A percentile compares a stretch with the other conserved stretches of the same genome.
These are phyloP conservation scores for Cisticola juncidis DNA, from an alignment of 2,113 vertebrate genomes.

Conservation along the genomic window DNA sequence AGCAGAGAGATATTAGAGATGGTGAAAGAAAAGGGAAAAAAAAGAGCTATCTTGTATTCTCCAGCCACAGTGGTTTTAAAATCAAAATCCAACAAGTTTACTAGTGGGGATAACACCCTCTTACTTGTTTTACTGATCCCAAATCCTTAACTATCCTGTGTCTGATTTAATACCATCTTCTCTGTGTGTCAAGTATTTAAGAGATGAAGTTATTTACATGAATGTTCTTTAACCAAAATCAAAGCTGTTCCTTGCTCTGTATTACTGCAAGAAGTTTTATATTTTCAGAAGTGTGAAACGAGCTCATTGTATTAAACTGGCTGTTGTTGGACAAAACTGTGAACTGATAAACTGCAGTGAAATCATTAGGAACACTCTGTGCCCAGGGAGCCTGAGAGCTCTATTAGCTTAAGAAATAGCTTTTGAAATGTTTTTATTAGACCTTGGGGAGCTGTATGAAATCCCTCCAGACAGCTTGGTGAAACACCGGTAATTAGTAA, in stretches of 20 bases:
- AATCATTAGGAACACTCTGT: background rate
- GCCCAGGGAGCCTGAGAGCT: background rate
- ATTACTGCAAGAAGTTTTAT: background rate
- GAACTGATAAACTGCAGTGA: background rate
- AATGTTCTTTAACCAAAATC: background rate
- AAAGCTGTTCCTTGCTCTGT: background rate
- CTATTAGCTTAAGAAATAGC: conserved; percentile 38
- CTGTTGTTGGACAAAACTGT: background rate
- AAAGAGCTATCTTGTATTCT: background rate
- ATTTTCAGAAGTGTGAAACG: background rate
- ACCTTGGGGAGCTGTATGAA: conserved; percentile 12
- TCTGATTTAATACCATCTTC: background rate
- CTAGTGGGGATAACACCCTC: background rate
- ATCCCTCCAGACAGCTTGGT: background rate
- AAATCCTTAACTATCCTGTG: background rate
- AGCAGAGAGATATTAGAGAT: background rate
- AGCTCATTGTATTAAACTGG: background rate
- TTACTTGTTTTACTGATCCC: background rate
- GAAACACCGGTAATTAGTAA: conserved; percentile 27
- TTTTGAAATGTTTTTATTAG: conserved; percentile 32
- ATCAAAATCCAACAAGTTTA: background rate
- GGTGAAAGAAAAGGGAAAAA: background rate
- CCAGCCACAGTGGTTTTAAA: background rate
- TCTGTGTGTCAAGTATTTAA: background rate
- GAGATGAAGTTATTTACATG: background rate